Conservation (phyloP, 2,888 invertebrate species). For the Norana najaformis region DNA sequence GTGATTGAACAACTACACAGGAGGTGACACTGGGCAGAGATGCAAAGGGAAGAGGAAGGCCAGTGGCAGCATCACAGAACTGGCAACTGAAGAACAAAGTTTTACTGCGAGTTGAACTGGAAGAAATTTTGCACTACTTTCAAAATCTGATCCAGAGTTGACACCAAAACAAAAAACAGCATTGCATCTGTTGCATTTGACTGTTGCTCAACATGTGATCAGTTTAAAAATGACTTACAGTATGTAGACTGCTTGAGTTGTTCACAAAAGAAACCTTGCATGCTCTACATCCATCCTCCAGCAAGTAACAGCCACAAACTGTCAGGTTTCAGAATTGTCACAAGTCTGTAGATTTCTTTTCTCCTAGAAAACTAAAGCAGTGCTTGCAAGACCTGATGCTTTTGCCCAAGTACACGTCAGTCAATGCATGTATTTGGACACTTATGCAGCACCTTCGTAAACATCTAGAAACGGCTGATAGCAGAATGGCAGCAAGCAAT, state of each 20-base stretch:
- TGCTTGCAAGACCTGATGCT: not conserved
- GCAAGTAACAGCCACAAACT: too few species aligned
- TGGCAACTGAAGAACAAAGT: not conserved
- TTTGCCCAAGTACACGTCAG: not conserved
- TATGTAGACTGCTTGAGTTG: not conserved
- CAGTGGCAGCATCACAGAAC: not conserved
- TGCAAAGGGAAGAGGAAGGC: not conserved
- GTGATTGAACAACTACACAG: not conserved
- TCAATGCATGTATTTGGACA: not conserved
- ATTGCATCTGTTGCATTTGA: not conserved
- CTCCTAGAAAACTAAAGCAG: not conserved
- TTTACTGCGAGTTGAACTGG: not conserved
- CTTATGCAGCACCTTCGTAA: not conserved
- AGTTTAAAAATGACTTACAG: not conserved
- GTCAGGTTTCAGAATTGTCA: too few species aligned
- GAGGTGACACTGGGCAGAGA: not conserved
- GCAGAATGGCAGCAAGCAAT: not conserved
- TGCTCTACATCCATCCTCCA: not conserved
- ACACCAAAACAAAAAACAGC: not conserved
- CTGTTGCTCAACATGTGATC: not conserved
- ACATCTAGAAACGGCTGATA: not conserved
- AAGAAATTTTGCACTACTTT: slow-evolving; percentile 5
- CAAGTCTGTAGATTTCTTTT: not conserved
- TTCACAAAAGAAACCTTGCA: not conserved
- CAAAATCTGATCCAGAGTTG: not conserved